A percentile compares a stretch with the other conserved stretches of the same genome.
Conservation (phyloP, 2,888 invertebrate genomes). For the Dichetophora obliterata region DNA sequence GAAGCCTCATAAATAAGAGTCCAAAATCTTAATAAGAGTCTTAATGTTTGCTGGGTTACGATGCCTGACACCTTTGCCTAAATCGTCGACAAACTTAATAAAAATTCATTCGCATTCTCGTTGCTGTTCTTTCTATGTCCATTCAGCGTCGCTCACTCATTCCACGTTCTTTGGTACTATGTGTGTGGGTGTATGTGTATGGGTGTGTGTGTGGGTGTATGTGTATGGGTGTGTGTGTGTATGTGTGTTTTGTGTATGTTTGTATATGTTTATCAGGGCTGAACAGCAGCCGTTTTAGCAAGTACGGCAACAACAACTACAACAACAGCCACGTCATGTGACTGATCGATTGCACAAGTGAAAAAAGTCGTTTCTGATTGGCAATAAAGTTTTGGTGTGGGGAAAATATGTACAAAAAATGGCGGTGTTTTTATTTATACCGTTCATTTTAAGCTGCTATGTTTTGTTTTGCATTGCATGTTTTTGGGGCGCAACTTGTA, state of each 20-base stretch:
- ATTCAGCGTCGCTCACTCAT: background rate
- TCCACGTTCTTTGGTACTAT: background rate
- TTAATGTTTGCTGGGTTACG: no score
- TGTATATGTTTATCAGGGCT: no score
- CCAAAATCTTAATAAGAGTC: no score
- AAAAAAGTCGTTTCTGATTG: slow-evolving; percentile 29
- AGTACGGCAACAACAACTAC: no score
- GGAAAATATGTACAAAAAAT: background rate
- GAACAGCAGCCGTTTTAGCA: no score
- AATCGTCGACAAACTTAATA: slow-evolving; percentile 38
- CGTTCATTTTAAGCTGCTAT: background rate
- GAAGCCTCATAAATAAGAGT: no score
- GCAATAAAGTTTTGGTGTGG: slow-evolving; percentile 13
- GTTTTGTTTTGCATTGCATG: background rate
- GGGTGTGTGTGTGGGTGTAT: no score
- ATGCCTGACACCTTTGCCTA: slow-evolving; percentile 29
- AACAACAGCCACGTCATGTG: slow-evolving; percentile 14
- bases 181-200: background rate
- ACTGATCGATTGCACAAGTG: slow-evolving; percentile 28
- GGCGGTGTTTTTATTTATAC: background rate
- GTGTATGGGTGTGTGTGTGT: no score
- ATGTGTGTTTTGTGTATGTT: no score
- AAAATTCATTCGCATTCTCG: slow-evolving; percentile 35
- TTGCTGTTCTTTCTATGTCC: background rate
- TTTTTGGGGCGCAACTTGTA: slow-evolving; percentile 7